phyloP scores from a whole-genome alignment of 2,797 vertebrate genomes.

The Neosalanx taihuensis region DNA sequence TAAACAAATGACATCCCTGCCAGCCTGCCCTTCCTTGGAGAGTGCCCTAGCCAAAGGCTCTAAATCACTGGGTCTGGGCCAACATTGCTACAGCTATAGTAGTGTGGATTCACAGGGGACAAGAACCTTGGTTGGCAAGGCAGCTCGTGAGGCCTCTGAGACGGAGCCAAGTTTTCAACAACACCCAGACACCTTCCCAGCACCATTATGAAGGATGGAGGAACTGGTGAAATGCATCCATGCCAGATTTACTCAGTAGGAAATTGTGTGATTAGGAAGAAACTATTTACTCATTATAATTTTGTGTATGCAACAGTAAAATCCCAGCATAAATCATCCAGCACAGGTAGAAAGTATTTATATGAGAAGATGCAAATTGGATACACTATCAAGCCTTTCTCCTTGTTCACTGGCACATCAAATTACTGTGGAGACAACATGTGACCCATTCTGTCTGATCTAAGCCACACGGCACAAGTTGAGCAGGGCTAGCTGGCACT shows the following conservation, averaged over 20 bases:
- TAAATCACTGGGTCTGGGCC: conserved; percentile 66
- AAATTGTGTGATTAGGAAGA: neutral
- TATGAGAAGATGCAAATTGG: too few species aligned
- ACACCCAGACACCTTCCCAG: conserved; percentile 58
- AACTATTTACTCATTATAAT: too few species aligned
- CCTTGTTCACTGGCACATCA: too few species aligned
- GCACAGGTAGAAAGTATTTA: too few species aligned
- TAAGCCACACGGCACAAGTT: neutral
- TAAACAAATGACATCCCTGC: conserved; percentile 72
- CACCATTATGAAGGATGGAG: conserved; percentile 56
- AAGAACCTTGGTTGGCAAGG: conserved; percentile 63
- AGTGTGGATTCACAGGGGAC: conserved; percentile 58
- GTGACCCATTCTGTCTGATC: too few species aligned
- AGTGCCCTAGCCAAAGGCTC: conserved; percentile 66
- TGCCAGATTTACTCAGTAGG: too few species aligned
- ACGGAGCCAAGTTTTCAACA: conserved; percentile 63
- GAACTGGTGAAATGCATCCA: conserved; percentile 48
- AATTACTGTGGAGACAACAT: too few species aligned
- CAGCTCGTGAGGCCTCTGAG: conserved; percentile 67
- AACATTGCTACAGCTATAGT: conserved; percentile 39
- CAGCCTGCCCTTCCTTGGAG: conserved; percentile 65
- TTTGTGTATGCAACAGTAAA: too few species aligned
- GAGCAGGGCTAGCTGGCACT: neutral
- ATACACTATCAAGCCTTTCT: too few species aligned
- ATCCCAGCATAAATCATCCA: too few species aligned